phyloP scores from a whole-genome alignment of 1,140 invertebrate species.

The Drosophila athabasca region DNA sequence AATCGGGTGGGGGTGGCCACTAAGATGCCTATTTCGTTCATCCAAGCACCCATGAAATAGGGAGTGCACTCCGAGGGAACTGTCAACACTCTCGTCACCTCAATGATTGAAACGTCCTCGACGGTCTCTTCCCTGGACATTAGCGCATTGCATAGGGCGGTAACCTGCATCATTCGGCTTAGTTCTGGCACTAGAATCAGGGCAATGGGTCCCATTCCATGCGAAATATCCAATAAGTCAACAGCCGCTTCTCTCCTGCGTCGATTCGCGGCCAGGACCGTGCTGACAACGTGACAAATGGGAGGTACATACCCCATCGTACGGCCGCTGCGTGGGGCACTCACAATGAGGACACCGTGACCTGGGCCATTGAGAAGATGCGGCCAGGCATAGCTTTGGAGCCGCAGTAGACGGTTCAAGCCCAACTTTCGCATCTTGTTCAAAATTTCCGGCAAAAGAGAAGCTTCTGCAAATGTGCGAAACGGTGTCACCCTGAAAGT shows the following conservation, averaged over 20 bases:
- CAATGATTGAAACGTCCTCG: constrained; percentile 11
- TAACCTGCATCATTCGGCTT: constrained; percentile 28
- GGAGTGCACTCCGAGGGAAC: constrained; percentile 26
- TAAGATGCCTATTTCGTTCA: constrained; percentile 50
- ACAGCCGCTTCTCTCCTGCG: neutral
- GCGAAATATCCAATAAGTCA: too few relatives aligned
- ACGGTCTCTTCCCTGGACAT: constrained; percentile 13
- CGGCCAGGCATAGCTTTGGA: constrained; percentile 64
- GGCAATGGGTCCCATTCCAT: constrained; percentile 10
- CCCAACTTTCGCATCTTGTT: constrained; percentile 28
- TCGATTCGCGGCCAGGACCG: neutral
- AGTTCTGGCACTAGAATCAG: constrained; percentile 41
- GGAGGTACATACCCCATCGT: constrained; percentile 52
- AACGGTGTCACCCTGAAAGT: constrained; percentile 6
- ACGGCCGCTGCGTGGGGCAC: constrained; percentile 57
- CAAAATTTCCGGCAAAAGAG: constrained; percentile 39
- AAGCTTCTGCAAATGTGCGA: constrained; percentile 32
- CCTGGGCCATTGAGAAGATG: constrained; percentile 18
- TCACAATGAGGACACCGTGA: constrained; percentile 53
- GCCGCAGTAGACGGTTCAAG: constrained; percentile 33
- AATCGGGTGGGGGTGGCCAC: constrained; percentile 56
- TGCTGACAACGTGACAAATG: constrained; percentile 40
- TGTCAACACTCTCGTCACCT: constrained; percentile 9
- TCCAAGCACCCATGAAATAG: too few relatives aligned
- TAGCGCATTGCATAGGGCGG: constrained; percentile 29